Base-by-base conservation (phyloP, 1,140 invertebrate genomes). In the Drosophila ohnishii region DNA sequence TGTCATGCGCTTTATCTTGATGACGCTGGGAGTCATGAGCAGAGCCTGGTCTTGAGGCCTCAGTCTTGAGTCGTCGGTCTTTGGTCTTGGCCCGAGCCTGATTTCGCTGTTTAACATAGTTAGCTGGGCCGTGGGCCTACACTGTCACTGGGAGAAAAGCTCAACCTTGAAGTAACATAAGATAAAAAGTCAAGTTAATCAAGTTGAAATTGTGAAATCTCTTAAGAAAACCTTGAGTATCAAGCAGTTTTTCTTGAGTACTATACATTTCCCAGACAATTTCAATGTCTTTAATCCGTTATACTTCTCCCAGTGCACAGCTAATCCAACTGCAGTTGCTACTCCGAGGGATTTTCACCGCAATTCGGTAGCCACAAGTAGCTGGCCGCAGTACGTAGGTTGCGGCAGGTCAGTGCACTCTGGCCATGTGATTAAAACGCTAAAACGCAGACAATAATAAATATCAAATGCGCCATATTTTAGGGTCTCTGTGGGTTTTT, bases 81-180 rank as follows among this genome's bases (percentile, higher is more conserved):
- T 44, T 39, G 34, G 80, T 63, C 75, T 66, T 37, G 59, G 75
- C 53, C 80, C 35, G 50, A 58, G 72, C 45, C 72, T 82, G 83
- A 88, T 86, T 86, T 86, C 83, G 83, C 83, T 87, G 83, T 87
- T 85, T 85, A 85, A 85, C 82, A 79, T 88, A 87, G 82, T 86
- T 79, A 78, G 75, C 67, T 70, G 67, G 63, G 70, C 69, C 62
- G 79, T 65, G 65, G 66, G 65, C 69, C 9, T 28, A 13, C 42
- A 22, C 22, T 5, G 28, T 13, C 59, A 66, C 37, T 66, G 13
- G 19, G 3, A 64, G 61, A 64, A 63, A 63, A 58, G 10, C 8
- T 16, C 34, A 51, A 19, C 50, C 50, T 34, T 34, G 34, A 37
- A 37, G n/a, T n/a, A 25, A 25, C 25, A 35, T 22, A 5, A 14